These are phyloP conservation scores for Saturnia pavonia DNA, from an alignment of 2,888 invertebrate species.

Conservation along the genomic window DNA sequence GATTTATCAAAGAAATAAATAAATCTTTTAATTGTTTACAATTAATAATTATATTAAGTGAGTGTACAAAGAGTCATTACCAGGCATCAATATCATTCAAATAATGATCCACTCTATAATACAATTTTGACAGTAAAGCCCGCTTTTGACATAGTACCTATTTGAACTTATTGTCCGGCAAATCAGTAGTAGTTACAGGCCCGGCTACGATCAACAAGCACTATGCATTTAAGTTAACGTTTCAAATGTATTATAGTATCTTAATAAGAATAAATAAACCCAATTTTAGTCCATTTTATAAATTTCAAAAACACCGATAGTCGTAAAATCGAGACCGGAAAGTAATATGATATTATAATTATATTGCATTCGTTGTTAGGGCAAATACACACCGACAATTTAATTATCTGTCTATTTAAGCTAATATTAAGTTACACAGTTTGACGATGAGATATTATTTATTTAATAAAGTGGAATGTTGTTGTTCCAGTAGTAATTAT, in stretches of 20 bases:
- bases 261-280: not conserved
- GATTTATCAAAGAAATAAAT: no score
- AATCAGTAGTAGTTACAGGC: no score
- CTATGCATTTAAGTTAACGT: no score
- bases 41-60: no score
- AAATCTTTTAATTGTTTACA: no score
- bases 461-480: not conserved
- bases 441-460: not conserved
- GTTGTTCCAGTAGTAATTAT: not conserved
- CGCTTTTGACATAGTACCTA: no score
- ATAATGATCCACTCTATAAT: no score
- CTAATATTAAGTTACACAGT: constrained; percentile 14
- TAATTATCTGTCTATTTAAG: constrained; percentile 56
- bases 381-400: constrained; percentile 63
- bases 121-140: no score
- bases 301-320: constrained; percentile 6
- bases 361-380: constrained; percentile 52
- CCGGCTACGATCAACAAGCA: no score
- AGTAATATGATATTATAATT: constrained; percentile 66
- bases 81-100: no score
- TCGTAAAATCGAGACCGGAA: constrained; percentile 48
- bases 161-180: no score
- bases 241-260: not conserved
- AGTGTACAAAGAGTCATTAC: no score
- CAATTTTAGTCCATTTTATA: constrained; percentile 15